Conservation (phyloP, 2,797 vertebrate genomes). For the Ctenopoma multispine region DNA sequence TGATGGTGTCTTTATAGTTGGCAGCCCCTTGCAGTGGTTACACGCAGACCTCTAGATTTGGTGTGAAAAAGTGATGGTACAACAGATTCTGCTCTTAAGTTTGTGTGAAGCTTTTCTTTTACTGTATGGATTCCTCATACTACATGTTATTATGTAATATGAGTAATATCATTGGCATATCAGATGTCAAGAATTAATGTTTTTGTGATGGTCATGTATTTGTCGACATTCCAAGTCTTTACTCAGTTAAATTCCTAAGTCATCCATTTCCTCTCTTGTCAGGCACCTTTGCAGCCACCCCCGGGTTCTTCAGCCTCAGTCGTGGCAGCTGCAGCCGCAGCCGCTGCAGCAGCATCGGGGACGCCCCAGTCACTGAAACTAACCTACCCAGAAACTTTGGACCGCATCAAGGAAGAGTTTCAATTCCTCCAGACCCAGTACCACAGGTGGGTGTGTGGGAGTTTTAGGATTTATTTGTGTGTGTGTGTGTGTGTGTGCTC, state of each 20-base stretch:
- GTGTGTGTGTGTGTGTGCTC: not conserved
- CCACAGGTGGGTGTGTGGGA: constrained; percentile 84
- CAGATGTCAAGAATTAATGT: not conserved
- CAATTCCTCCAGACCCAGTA: constrained; percentile 96
- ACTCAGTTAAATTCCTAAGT: constrained; percentile 6
- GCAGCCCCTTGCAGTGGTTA: constrained; percentile 2
- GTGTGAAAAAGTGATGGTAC: not conserved
- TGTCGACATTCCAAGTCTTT: not conserved
- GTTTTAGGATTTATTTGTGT: not conserved
- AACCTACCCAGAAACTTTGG: constrained; percentile 93
- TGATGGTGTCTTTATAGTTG: constrained; percentile 19
- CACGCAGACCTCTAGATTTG: not conserved
- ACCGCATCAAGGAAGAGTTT: constrained; percentile 95
- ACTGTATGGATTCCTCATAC: not conserved
- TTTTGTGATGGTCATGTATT: not conserved
- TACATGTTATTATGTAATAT: not conserved
- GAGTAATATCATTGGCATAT: not conserved
- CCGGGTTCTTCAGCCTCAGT: constrained; percentile 86
- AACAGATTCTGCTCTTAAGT: not conserved
- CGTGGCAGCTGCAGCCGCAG: constrained; percentile 82
- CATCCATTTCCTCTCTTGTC: constrained; percentile 28
- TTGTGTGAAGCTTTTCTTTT: constrained; percentile 7
- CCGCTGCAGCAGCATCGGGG: constrained; percentile 86
- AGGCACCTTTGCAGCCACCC: constrained; percentile 90
- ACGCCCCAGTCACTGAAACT: constrained; percentile 91